A percentile compares a stretch with the other conserved stretches of the same genome.
Conservation (phyloP, 2,888 invertebrate species). For the Chirona hameri region DNA sequence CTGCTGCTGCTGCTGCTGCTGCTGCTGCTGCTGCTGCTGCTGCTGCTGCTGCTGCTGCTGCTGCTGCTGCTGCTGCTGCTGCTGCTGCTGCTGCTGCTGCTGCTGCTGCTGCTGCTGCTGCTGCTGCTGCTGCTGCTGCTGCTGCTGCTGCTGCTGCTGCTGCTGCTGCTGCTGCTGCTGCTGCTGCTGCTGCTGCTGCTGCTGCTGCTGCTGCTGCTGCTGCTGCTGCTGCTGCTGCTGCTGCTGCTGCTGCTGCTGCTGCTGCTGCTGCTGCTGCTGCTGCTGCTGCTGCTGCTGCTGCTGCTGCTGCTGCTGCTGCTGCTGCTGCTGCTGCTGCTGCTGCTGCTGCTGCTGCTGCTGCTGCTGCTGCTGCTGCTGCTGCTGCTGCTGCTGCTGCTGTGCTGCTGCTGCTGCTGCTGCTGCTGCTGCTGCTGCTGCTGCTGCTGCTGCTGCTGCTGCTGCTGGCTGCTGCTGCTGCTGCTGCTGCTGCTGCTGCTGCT, state of each 20-base stretch:
- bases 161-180: neutral
- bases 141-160: neutral
- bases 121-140: neutral
- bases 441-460: neutral
- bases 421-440: constrained; percentile 13
- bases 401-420: too few species aligned
- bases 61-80: neutral
- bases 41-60: constrained; percentile 1
- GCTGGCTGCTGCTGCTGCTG: too few species aligned
- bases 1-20: too few species aligned
- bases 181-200: constrained; percentile 6
- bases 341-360: neutral
- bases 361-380: neutral
- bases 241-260: constrained; percentile 9
- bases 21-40: neutral
- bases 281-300: neutral
- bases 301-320: neutral
- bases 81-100: neutral
- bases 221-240: neutral
- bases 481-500: neutral
- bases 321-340: constrained; percentile 9
- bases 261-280: neutral
- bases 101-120: constrained; percentile 13
- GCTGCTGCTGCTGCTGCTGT: too few species aligned
- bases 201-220: neutral